Evolutionary conservation across 2,113 vertebrate genomes (phyloP), one percentile per base, ranked within the genome.

Genomic region (Brachirus orientalis): DNA sequence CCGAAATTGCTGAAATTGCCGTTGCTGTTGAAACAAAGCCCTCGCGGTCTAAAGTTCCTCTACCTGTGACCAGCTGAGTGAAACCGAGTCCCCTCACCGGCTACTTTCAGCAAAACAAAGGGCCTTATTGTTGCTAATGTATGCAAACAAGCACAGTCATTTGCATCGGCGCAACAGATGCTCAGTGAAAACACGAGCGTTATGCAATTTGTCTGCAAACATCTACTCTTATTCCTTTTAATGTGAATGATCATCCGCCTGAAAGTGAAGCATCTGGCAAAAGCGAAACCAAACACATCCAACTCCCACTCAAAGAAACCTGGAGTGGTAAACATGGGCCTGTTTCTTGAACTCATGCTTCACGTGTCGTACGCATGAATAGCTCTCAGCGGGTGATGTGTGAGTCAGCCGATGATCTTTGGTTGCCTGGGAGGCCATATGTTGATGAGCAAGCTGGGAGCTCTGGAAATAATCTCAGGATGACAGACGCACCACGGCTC

Each of bases 391-490:
- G 51, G 72, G 76, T 40, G 75, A 72, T 38, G 36, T 12, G 56
- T 82, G 73, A 72, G 75, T 69, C 69, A 72, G 69, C 7, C 58
- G 78, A 70, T 67, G 57, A 73, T 74, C 75, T 74, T 47, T 61
- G 48, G 57, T 50, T 60, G 61, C 61, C 72, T 52, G 16, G 38
- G 52, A 71, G 58, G 54, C 66, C 56, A 53, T 70, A 60, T 75
- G 84, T 63, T 67, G 60, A 81, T 60, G 44, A 60, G 57, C 16
- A 7, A 35, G 60, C 59, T 69, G 67, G 36, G 58, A 33, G 44
- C n/a, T 43, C 10, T 43, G 40, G 11, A 13, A 43, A 14, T 5
- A 14, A 28, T 28, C 28, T 28, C 28, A 28, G 28, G 28, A 28
- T 28, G 28, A 28, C 28, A n/a, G 28, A 0, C 28, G 2, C 3